phyloP scores from a whole-genome alignment of 2,797 vertebrate species.

The Etheostoma perlongum region DNA sequence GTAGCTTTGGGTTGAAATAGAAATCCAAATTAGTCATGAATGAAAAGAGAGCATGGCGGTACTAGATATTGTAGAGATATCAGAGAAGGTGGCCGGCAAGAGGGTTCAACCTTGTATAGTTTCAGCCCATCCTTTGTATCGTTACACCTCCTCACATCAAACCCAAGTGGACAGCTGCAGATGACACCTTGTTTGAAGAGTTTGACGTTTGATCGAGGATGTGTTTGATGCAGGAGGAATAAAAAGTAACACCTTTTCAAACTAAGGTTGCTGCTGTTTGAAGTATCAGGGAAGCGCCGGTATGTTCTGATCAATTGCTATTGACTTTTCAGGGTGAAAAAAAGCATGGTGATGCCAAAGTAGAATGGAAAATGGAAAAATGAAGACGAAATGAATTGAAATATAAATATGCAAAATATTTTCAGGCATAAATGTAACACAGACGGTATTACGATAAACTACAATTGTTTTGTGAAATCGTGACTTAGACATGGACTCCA shows the following conservation, averaged over 20 bases:
- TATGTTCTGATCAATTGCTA: constrained; percentile 61
- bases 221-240: constrained; percentile 85
- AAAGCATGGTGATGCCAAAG: constrained; percentile 2
- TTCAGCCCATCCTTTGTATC: constrained; percentile 71
- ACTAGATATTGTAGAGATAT: constrained; percentile 49
- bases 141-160: constrained; percentile 84
- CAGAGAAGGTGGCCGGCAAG: constrained; percentile 55
- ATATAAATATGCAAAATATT: not conserved
- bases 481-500: no score
- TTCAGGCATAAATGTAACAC: not conserved
- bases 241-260: constrained; percentile 80
- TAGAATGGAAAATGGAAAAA: constrained; percentile 26
- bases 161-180: constrained; percentile 77
- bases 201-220: constrained; percentile 85
- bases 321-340: constrained; percentile 40
- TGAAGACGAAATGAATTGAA: not conserved
- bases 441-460: not conserved
- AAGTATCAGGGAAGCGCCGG: constrained; percentile 65
- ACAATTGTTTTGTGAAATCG: not conserved
- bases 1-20: constrained; percentile 32
- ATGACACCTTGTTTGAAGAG: constrained; percentile 87
- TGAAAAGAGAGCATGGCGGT: constrained; percentile 30
- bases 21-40: constrained; percentile 46
- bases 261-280: constrained; percentile 75
- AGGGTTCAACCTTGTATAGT: constrained; percentile 60